Base-by-base conservation (phyloP, 2,888 invertebrate genomes). In the Pharmacophagus antenor region DNA sequence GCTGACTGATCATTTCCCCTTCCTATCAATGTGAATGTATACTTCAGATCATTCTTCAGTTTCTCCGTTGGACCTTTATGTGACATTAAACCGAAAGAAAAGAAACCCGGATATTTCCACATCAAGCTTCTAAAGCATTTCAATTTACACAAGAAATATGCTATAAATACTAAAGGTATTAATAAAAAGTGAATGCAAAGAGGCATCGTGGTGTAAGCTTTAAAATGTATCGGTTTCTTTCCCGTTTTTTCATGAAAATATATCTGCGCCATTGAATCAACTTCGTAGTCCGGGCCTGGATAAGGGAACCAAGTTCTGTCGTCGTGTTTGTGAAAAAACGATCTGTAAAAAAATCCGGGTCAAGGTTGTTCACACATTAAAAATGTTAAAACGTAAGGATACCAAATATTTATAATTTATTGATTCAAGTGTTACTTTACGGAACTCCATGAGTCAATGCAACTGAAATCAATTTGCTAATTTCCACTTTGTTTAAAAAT, bases 251-350 rank as follows among this genome's bases (percentile, higher is more conserved):
- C 67, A 21, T 66, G 50, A 17, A 77, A 64, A 62, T 81, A 76
- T 67, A 73, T 69, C 61, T 84, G 79, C 0, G 81, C 74, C 71
- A 81, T 78, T 2, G 74, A 71, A 0, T 74, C 67, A 0, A 75
- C 64, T 10, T 72, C 70, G 3, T 65, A 64, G 7, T 84, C 84
- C 2, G 77, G 72, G 2, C 83, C 82, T 0, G 82, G 81, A 49
- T 77, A 80, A 0, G 78, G 76, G 51, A 73, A 80, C 83, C 83
- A 84, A 7, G 70, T 57, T 50, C 61, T 67, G 2, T 76, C 71
- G 2, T 73, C 63, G 56, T 73, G 64, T 44, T 72, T 72, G 22
- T 82, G 82, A 59, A 83, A 80, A 62, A 81, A 81, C 17, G 71
- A 70, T 61, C 84, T 84, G 72, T 67, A 80, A 69, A 42, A 56